Evolutionary conservation across 2,797 vertebrate species (phyloP).

Genomic region (Phoxinus dragarum): DNA sequence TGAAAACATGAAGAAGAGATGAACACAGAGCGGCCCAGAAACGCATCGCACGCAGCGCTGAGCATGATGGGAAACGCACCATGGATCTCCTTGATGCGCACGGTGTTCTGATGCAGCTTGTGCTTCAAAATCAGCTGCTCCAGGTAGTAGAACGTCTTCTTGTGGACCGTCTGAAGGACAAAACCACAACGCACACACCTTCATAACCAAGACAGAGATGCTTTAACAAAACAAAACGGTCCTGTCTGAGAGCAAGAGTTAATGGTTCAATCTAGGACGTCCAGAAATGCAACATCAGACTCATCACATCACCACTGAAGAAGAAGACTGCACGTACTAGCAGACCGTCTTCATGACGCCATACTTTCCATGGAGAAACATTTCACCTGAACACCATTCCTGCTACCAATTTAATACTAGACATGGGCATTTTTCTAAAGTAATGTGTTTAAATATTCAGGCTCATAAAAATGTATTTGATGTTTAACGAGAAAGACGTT

Average conservation of each 20-base stretch:
- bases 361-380: too few species aligned
- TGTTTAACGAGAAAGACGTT: too few species aligned
- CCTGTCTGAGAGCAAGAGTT: neutral
- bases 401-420: too few species aligned
- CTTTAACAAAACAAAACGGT: neutral
- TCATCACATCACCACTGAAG: too few species aligned
- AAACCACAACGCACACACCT: neutral
- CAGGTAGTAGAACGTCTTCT: slow-evolving; percentile 98
- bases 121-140: slow-evolving; percentile 98
- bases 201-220: neutral
- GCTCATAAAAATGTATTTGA: too few species aligned
- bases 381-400: too few species aligned
- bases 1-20: slow-evolving; percentile 59
- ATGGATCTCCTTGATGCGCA: slow-evolving; percentile 96
- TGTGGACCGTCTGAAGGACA: slow-evolving; percentile 87
- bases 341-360: neutral
- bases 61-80: slow-evolving; percentile 75
- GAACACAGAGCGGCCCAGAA: neutral
- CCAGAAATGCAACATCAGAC: neutral
- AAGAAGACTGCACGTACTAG: neutral
- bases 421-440: too few species aligned
- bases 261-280: too few species aligned
- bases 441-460: rapidly evolving
- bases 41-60: neutral
- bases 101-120: slow-evolving; percentile 91